Conservation (phyloP, 2,888 invertebrate species). For the Dryobotodes eremita region DNA sequence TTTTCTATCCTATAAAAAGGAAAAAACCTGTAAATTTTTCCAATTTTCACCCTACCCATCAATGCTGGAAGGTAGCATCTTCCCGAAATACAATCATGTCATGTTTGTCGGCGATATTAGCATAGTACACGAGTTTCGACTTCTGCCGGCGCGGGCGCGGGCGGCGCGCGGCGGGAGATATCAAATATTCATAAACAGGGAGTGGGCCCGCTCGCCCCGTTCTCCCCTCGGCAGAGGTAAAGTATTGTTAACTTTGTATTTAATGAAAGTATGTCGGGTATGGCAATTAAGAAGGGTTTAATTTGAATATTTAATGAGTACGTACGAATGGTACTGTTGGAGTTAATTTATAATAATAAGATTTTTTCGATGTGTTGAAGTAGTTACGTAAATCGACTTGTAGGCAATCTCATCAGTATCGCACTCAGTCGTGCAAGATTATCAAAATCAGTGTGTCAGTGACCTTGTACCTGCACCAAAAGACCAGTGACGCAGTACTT, state of each 20-base stretch:
- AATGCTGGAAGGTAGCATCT: conserved; percentile 22
- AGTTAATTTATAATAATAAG: neutral
- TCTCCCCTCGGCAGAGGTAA: conserved; percentile 58
- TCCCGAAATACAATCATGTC: conserved; percentile 52
- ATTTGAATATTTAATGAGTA: neutral
- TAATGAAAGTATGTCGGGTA: conserved; percentile 30
- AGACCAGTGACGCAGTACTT: neutral
- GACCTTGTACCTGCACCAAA: neutral
- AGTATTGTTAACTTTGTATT: conserved; percentile 47
- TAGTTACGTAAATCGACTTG: neutral
- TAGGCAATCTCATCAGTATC: neutral
- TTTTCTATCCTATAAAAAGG: neutral
- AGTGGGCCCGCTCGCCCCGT: conserved; percentile 63
- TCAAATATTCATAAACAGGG: conserved; percentile 86
- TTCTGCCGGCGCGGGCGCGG: conserved; percentile 67
- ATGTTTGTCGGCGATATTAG: conserved; percentile 64
- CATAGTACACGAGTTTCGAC: conserved; percentile 76
- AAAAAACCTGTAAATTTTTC: neutral
- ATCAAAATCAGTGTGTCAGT: neutral
- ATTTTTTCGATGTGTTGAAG: neutral
- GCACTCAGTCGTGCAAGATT: neutral
- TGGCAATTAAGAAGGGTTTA: neutral
- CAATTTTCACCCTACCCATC: neutral
- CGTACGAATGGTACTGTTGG: neutral
- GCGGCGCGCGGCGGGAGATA: conserved; percentile 62